These are phyloP conservation scores for Anthoscopus minutus DNA, from an alignment of 2,113 vertebrate species.

Conservation along the genomic window DNA sequence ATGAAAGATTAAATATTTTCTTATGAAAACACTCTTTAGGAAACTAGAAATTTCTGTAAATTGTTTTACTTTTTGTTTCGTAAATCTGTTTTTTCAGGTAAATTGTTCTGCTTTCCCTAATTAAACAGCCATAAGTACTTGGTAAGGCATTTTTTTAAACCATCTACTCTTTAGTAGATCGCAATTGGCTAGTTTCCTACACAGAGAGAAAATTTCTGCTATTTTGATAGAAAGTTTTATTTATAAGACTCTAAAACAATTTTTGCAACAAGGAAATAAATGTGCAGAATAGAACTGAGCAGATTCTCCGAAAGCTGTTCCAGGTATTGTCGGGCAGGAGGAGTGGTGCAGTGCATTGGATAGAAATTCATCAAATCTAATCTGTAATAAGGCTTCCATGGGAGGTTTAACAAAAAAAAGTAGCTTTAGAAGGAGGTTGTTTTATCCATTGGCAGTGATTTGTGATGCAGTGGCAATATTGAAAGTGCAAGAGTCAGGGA, in stretches of 20 bases:
- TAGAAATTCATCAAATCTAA: neutral
- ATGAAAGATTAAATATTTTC: neutral
- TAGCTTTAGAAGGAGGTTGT: neutral
- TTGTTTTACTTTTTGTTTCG: neutral
- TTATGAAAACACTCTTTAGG: neutral
- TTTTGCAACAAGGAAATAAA: neutral
- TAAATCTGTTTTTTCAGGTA: neutral
- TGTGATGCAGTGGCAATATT: neutral
- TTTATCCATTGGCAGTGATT: neutral
- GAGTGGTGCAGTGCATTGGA: neutral
- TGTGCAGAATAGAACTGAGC: neutral
- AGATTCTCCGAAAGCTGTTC: neutral
- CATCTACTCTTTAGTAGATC: neutral
- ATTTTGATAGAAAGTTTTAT: constrained; percentile 8
- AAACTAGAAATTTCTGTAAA: neutral
- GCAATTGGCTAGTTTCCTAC: neutral
- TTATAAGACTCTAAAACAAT: neutral
- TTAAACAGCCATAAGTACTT: neutral
- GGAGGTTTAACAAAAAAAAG: neutral
- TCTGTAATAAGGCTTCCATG: neutral
- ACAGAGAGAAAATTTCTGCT: neutral
- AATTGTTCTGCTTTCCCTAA: neutral
- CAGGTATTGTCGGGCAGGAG: neutral
- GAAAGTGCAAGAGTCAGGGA: neutral
- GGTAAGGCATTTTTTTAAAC: neutral